These are phyloP conservation scores for Anser cygnoides DNA, from an alignment of 2,113 vertebrate species.

Conservation along the genomic window DNA sequence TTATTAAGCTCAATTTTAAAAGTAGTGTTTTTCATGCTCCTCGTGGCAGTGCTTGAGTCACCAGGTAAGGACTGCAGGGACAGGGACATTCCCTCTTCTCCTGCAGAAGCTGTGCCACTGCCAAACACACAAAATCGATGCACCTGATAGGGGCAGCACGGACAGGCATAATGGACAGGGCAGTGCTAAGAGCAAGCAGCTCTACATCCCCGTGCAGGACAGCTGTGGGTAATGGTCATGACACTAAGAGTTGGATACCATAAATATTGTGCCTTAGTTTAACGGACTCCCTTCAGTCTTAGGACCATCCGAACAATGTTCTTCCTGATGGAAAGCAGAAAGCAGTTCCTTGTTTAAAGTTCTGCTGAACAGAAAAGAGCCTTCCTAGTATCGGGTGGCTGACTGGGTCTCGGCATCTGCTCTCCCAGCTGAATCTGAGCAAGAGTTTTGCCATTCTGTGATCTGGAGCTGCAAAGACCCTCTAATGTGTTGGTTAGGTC, in stretches of 20 bases:
- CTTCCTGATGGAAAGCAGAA: not conserved
- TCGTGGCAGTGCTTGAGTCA: not conserved
- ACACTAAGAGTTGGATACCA: not conserved
- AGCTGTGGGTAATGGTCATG: not conserved
- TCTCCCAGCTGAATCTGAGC: not conserved
- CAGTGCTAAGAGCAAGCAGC: not conserved
- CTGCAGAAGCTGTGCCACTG: not conserved
- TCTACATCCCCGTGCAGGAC: not conserved
- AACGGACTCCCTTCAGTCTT: not conserved
- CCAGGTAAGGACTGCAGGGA: not conserved
- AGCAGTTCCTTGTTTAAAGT: not conserved
- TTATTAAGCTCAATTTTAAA: not conserved
- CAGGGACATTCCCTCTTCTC: not conserved
- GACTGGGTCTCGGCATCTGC: not conserved
- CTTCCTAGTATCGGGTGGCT: not conserved
- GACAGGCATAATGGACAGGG: not conserved
- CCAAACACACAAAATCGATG: not conserved
- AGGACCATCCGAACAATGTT: not conserved
- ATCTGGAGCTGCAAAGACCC: not conserved
- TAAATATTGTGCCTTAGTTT: not conserved
- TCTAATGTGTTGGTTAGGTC: fast-evolving
- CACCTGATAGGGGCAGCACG: not conserved
- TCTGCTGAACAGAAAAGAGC: not conserved
- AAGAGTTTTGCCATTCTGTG: not conserved
- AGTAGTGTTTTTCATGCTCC: not conserved